phyloP scores from a whole-genome alignment of 2,888 invertebrate species.

The Galeruca laticollis region DNA sequence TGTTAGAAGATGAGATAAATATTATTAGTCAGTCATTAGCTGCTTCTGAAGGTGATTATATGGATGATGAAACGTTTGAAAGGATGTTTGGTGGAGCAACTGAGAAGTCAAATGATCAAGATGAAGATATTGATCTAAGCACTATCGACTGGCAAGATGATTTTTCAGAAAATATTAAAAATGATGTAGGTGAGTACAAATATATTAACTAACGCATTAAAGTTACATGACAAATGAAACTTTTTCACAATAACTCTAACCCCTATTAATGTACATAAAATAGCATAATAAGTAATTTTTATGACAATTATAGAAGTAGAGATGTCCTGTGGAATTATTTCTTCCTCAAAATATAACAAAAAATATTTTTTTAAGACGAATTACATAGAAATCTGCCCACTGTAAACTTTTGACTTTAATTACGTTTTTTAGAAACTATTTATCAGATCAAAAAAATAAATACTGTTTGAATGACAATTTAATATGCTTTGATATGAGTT shows the following conservation, averaged over 20 bases:
- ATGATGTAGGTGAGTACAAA: not conserved
- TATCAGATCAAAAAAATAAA: too few relatives aligned
- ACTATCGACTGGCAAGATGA: conserved; percentile 49
- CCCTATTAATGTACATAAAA: too few relatives aligned
- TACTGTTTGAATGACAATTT: too few relatives aligned
- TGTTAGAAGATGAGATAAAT: conserved; percentile 40
- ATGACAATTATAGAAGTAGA: too few relatives aligned
- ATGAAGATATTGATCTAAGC: conserved; percentile 45
- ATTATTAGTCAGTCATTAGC: conserved; percentile 48
- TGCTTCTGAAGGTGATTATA: conserved; percentile 54
- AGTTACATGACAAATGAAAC: not conserved
- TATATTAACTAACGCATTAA: not conserved
- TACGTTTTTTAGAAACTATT: too few relatives aligned
- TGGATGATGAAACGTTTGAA: conserved; percentile 59
- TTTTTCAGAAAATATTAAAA: conserved; percentile 23
- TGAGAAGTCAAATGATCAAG: not conserved
- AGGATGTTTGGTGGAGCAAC: conserved; percentile 47
- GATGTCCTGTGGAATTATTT: too few relatives aligned
- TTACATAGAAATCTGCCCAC: too few relatives aligned
- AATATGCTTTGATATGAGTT: too few relatives aligned
- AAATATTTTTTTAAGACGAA: too few relatives aligned
- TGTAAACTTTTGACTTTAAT: too few relatives aligned
- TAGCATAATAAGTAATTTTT: too few relatives aligned
- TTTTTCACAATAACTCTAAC: not conserved
- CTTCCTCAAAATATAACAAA: too few relatives aligned